Base-by-base conservation (phyloP, 2,888 invertebrate genomes). In the Epinotia nisella region DNA sequence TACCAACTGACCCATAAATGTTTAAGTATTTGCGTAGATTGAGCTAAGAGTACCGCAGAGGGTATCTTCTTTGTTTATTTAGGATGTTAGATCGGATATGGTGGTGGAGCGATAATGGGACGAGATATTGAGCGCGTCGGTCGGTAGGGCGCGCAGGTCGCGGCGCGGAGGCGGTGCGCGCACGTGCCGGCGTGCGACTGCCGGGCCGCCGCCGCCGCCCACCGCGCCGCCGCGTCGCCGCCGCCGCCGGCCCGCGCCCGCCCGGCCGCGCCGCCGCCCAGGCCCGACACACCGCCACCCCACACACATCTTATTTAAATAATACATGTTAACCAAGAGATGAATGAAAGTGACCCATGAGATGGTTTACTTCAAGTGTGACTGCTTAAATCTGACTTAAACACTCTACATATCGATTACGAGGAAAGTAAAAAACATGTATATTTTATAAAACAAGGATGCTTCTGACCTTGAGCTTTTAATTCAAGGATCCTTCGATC, bases 171-270 rank as follows among this genome's bases (percentile, higher is more conserved):
- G 88, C 88, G 90, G 82, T 86, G 82, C 88, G 90, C 91, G 91
- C 91, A 89, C 91, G 92, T 89, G 91, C 85, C 85, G 84, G 89
- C 90, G 90, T 85, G 91, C 90, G 87, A 92, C 92, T 91, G 92
- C 90, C 91, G 91, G 87, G 82, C 81, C 78, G 78, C 80, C 79
- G 82, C 81, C 78, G 78, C 80, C 79, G 78, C 80, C 81, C 82
- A 79, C 81, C 83, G 79, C 83, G 79, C 87, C 87, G 86, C 87
- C 89, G 87, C 77, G 80, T 81, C 79, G 80, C 82, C 86, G 86
- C 86, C 85, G 84, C 83, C 88, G 78, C 86, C 86, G 85, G 79
- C 79, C 79, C 82, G 77, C 80, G 75, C 77, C 81, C 84, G 85
- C 85, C 85, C 85, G 87, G 80, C 81, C 86, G 87, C 86, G 85